phyloP scores from a whole-genome alignment of 2,888 invertebrate species.

The Dascillus cervinus region DNA sequence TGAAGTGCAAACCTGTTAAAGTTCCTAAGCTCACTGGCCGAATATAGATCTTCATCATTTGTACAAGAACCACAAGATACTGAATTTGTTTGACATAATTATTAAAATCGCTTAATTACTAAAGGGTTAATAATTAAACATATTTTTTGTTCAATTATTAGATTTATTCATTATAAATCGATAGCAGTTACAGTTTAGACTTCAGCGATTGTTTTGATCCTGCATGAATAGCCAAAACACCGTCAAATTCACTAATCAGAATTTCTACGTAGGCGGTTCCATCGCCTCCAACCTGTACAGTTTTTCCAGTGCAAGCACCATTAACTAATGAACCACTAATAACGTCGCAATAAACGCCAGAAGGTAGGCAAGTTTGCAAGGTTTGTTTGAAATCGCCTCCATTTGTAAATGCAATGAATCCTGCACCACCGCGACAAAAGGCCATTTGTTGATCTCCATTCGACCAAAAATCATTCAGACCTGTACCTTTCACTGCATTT shows the following conservation, averaged over 20 bases:
- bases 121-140: too few species aligned
- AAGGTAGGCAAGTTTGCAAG: slow-evolving; percentile 62
- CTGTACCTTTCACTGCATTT: slow-evolving; percentile 55
- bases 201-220: too few species aligned
- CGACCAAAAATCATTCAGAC: slow-evolving; percentile 68
- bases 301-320: slow-evolving; percentile 54
- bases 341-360: slow-evolving; percentile 78
- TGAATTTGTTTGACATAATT: too few species aligned
- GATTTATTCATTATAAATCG: too few species aligned
- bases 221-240: slow-evolving; percentile 37
- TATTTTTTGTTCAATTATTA: too few species aligned
- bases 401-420: slow-evolving; percentile 71
- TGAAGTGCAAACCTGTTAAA: too few species aligned
- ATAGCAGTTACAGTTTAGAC: too few species aligned
- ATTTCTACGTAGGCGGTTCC: slow-evolving; percentile 52
- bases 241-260: slow-evolving; percentile 48
- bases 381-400: slow-evolving; percentile 52
- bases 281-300: slow-evolving; percentile 50
- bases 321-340: slow-evolving; percentile 59
- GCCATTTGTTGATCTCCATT: slow-evolving; percentile 76
- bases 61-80: too few species aligned
- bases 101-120: too few species aligned
- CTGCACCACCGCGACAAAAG: slow-evolving; percentile 64
- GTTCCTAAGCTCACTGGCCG: too few species aligned
- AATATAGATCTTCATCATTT: too few species aligned